A percentile compares a stretch with the other conserved stretches of the same genome.
Evolutionary conservation across 2,113 vertebrate genomes (phyloP).

Genomic region (Albula goreensis): DNA sequence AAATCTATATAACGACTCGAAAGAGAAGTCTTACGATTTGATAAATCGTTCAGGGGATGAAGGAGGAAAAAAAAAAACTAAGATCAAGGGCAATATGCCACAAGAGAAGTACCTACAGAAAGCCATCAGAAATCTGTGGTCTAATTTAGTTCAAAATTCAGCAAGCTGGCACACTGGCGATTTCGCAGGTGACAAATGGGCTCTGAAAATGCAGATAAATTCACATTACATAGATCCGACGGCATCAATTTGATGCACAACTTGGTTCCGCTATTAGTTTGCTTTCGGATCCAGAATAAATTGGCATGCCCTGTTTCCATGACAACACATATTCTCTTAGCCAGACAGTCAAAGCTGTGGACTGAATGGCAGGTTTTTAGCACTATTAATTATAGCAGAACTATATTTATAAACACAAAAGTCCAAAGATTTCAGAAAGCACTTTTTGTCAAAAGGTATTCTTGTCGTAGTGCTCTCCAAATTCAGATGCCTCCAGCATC

Average conservation of each 20-base stretch:
- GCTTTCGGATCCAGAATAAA: slow-evolving; percentile 36
- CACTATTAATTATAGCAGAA: slow-evolving; percentile 48
- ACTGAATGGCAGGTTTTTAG: slow-evolving; percentile 40
- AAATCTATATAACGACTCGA: slow-evolving; percentile 8
- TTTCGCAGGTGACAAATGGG: slow-evolving; percentile 6
- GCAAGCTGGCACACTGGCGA: neutral
- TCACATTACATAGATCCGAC: slow-evolving; percentile 24
- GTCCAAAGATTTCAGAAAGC: neutral
- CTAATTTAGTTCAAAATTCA: slow-evolving; percentile 21
- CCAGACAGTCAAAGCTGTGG: slow-evolving; percentile 37
- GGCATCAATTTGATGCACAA: slow-evolving; percentile 31
- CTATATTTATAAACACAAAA: slow-evolving; percentile 28
- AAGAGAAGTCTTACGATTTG: slow-evolving; percentile 18
- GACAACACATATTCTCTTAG: slow-evolving; percentile 44
- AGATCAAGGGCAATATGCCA: slow-evolving; percentile 8
- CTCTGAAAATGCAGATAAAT: slow-evolving; percentile 27
- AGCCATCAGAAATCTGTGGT: neutral
- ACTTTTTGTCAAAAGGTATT: slow-evolving; percentile 3
- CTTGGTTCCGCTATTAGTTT: slow-evolving; percentile 31
- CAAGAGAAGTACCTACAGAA: neutral
- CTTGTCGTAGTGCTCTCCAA: neutral
- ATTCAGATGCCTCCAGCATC: neutral
- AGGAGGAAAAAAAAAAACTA: neutral
- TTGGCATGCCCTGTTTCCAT: slow-evolving; percentile 55
- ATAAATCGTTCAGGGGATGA: slow-evolving; percentile 17